Conservation (phyloP, 2,797 vertebrate species). For the Streptopelia turtur region DNA sequence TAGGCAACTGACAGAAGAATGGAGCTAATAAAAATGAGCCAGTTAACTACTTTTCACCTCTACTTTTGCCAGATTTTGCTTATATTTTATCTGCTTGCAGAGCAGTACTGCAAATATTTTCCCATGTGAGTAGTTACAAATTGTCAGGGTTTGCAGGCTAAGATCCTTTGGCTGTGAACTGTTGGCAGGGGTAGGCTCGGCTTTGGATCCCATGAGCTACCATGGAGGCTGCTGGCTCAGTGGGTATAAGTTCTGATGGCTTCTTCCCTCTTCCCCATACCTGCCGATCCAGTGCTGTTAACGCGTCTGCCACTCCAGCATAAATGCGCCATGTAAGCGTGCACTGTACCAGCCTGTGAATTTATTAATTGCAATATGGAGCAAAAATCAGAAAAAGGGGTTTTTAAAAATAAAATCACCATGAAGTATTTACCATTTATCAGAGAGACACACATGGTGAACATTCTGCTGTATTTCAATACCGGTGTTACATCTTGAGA, state of each 20-base stretch:
- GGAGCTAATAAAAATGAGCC: neutral
- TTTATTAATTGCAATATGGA: neutral
- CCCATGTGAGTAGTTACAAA: neutral
- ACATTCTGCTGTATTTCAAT: slow-evolving; percentile 61
- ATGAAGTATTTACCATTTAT: slow-evolving; percentile 51
- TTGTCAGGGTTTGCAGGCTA: neutral
- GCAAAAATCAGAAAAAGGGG: neutral
- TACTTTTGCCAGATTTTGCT: neutral
- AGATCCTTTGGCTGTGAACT: neutral
- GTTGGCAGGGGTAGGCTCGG: neutral
- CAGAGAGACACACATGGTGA: slow-evolving; percentile 21
- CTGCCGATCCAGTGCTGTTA: neutral
- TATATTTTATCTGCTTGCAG: neutral
- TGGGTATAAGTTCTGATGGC: neutral
- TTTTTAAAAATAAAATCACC: slow-evolving; percentile 55
- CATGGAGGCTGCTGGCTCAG: neutral
- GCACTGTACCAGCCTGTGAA: neutral
- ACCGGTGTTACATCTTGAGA: slow-evolving; percentile 46
- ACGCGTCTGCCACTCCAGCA: neutral
- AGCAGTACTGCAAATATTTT: neutral
- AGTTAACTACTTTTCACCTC: neutral
- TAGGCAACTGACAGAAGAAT: neutral
- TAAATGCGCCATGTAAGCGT: neutral
- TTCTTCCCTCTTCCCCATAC: neutral
- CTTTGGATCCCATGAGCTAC: neutral